Evolutionary conservation across 2,797 vertebrate species (phyloP).

Genomic region (Podargus strigoides): DNA sequence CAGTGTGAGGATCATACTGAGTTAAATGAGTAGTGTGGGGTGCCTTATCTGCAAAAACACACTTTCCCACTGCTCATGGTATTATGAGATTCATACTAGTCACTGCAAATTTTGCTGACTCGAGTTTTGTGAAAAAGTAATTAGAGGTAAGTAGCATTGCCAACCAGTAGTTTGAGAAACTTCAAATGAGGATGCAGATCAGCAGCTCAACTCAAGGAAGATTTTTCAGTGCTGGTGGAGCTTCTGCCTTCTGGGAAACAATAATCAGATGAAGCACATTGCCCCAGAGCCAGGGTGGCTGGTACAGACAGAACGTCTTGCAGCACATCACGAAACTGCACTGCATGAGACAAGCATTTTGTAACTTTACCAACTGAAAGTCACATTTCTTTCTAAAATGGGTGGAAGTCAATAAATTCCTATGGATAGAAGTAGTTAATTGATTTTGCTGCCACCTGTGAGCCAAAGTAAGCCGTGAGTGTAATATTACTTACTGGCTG

Average conservation of each 20-base stretch:
- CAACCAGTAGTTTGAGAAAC: neutral
- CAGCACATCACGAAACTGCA: neutral
- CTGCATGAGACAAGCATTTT: neutral
- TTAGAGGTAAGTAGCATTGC: neutral
- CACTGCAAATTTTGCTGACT: slow-evolving; percentile 11
- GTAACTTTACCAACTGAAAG: slow-evolving; percentile 11
- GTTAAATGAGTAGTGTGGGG: neutral
- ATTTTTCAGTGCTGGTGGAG: neutral
- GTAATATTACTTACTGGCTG: slow-evolving; percentile 48
- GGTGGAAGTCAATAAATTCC: slow-evolving; percentile 50
- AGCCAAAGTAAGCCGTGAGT: slow-evolving; percentile 42
- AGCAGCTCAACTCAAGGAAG: neutral
- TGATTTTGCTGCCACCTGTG: slow-evolving; percentile 66
- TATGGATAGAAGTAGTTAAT: slow-evolving; percentile 60
- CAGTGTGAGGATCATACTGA: neutral
- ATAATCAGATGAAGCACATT: neutral
- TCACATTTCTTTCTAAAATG: slow-evolving; percentile 50
- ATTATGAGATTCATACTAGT: neutral
- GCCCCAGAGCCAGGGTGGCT: neutral
- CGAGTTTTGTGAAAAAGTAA: neutral
- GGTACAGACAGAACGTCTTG: neutral
- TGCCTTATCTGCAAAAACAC: neutral
- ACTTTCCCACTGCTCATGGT: neutral
- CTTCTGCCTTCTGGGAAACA: neutral
- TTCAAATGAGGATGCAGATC: neutral